phyloP scores from a whole-genome alignment of 2,797 vertebrate genomes.

The Anguilla marmorata region DNA sequence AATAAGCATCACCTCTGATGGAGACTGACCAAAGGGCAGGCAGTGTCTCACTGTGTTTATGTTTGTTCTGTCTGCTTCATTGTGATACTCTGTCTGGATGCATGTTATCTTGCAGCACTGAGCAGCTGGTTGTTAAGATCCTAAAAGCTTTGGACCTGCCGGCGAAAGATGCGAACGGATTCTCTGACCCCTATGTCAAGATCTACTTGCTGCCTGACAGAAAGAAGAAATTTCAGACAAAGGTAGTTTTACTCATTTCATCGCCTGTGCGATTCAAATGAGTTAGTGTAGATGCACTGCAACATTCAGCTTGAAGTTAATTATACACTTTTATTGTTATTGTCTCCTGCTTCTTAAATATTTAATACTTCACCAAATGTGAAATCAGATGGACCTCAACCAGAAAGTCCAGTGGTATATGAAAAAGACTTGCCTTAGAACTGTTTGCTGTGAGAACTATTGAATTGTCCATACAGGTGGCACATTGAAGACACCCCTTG shows the following conservation, averaged over 20 bases:
- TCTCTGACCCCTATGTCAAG: slow-evolving; percentile 91
- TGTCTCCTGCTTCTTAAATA: neutral
- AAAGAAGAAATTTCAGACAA: slow-evolving; percentile 94
- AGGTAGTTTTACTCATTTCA: slow-evolving; percentile 64
- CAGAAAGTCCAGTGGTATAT: neutral
- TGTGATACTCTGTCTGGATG: slow-evolving; percentile 33
- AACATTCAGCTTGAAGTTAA: neutral
- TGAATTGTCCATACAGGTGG: slow-evolving; percentile 1
- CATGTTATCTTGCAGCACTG: slow-evolving; percentile 67
- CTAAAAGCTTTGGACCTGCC: slow-evolving; percentile 89
- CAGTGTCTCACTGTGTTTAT: slow-evolving; percentile 11
- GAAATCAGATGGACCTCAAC: neutral
- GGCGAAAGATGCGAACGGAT: slow-evolving; percentile 89
- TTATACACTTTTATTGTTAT: neutral
- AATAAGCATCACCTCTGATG: neutral
- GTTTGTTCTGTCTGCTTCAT: neutral
- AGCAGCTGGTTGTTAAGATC: slow-evolving; percentile 89
- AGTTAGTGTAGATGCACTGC: neutral
- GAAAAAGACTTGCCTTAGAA: neutral
- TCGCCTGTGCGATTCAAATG: neutral
- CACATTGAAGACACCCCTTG: neutral
- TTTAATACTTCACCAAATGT: neutral
- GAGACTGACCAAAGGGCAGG: neutral
- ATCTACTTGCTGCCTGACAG: slow-evolving; percentile 92
- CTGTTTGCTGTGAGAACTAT: neutral